These are phyloP conservation scores for Solenopsis fugax DNA, from an alignment of 1,140 invertebrate genomes.

Conservation along the genomic window DNA sequence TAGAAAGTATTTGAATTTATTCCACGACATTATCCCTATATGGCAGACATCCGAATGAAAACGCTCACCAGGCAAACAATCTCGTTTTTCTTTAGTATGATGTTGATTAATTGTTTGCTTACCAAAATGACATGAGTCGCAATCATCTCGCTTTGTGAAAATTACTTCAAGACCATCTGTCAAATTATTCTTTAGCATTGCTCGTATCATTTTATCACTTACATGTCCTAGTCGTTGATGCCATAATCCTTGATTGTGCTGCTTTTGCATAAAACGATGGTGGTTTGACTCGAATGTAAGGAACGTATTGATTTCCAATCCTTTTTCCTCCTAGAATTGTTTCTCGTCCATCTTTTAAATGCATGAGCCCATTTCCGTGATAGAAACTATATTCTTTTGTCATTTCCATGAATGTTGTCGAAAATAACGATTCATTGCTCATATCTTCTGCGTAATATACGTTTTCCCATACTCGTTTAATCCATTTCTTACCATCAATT, in stretches of 20 bases:
- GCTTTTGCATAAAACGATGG: conserved; percentile 20
- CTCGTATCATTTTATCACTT: conserved; percentile 27
- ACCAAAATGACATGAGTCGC: conserved; percentile 53
- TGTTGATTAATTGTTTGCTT: conserved; percentile 50
- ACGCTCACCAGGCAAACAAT: conserved; percentile 37
- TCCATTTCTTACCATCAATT: conserved; percentile 44
- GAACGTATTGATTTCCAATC: conserved; percentile 50
- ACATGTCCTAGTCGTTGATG: conserved; percentile 32
- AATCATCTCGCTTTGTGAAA: conserved; percentile 43
- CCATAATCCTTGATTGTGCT: conserved; percentile 11
- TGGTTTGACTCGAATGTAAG: conserved; percentile 33
- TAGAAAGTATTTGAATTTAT: conserved; percentile 70
- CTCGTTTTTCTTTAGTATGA: neutral
- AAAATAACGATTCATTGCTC: conserved; percentile 80
- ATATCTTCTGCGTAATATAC: conserved; percentile 81
- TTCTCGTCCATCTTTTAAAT: neutral
- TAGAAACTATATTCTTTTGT: conserved; percentile 74
- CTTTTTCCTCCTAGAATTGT: conserved; percentile 34
- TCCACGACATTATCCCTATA: conserved; percentile 77
- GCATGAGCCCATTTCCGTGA: conserved; percentile 40
- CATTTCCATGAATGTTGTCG: conserved; percentile 73
- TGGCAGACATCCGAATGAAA: conserved; percentile 80
- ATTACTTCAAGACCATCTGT: conserved; percentile 39
- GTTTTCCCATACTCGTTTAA: conserved; percentile 62
- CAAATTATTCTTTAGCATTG: conserved; percentile 39